Evolutionary conservation across 2,797 vertebrate species (phyloP), one percentile per base, ranked within the genome.

Genomic region (Esox masquinongy): DNA sequence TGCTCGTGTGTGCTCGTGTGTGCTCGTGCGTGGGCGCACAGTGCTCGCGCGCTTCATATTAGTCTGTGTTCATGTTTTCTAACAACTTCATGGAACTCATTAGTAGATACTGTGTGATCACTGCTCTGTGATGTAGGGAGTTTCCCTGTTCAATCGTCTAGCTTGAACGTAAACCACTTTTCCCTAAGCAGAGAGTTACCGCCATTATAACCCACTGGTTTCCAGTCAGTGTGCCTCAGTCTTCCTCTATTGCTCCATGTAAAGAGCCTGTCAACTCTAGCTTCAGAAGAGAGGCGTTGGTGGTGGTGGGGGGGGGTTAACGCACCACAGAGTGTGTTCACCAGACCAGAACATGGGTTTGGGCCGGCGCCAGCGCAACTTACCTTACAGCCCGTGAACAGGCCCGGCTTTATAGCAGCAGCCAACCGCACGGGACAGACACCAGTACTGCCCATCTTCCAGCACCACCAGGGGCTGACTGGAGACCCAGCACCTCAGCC

Each of bases 271-370:
- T 36, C 39, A 17, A 34, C 16, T 16, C 34, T 22, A 34, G 16
- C 63, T n/a, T 53, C 69, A 43, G 22, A 47, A 19, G 70, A 31
- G 63, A 68, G 73, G 72, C 29, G 29, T 31, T 31, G 26, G 24
- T 50, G 56, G 39, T 53, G 19, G 56, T 24, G 59, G 39, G 39
- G 17, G 22, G 70, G 19, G 70, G 80, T 43, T 36, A 47, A 76
- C 34, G 47, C 78, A 73, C 75, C 83, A 79, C 80, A 67, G 53
- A 70, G 75, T 78, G 72, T 83, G 81, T 79, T 81, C 71, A 47
- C 77, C 81, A 19, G 82, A 90, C 85, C 82, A 87, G 86, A 89
- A 89, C 88, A 89, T 80, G 75, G 79, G 79, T 87, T 83, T 90
- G 86, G 85, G 75, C 31, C 64, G 16, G 39, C 15, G 73, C 88